A percentile compares a stretch with the other conserved stretches of the same genome.
phyloP scores from a whole-genome alignment of 2,113 vertebrate species.

The Hydrolagus affinis region DNA sequence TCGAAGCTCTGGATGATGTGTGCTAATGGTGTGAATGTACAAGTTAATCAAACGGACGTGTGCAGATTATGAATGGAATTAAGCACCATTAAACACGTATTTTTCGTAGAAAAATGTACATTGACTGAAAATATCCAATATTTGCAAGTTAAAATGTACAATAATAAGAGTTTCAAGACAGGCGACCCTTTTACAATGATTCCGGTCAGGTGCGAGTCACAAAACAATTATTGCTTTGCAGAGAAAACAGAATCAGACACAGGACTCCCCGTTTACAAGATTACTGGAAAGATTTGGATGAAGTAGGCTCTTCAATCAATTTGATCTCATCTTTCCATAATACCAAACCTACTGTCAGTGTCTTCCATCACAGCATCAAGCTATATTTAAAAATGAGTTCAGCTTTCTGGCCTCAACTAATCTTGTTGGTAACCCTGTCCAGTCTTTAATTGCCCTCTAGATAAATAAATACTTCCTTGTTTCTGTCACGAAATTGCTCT shows the following conservation, averaged over 20 bases:
- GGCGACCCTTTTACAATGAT: slow-evolving; percentile 18
- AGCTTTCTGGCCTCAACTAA: no score
- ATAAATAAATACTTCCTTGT: no score
- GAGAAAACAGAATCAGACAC: slow-evolving; percentile 30
- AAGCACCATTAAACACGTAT: not conserved
- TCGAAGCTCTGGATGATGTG: not conserved
- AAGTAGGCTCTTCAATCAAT: no score
- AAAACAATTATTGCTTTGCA: slow-evolving; percentile 20
- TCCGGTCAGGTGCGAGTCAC: slow-evolving; percentile 15
- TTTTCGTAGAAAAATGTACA: slow-evolving; percentile 3
- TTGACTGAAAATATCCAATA: not conserved
- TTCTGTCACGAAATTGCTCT: no score
- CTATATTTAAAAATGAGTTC: no score
- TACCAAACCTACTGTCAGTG: no score
- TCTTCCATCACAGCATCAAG: no score
- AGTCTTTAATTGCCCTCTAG: no score
- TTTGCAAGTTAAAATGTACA: slow-evolving; percentile 22
- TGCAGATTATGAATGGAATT: slow-evolving; percentile 8
- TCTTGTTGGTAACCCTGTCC: no score
- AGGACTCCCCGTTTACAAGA: slow-evolving; percentile 2
- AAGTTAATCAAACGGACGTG: not conserved
- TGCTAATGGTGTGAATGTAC: not conserved
- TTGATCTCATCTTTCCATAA: no score
- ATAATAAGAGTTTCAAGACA: slow-evolving; percentile 18
- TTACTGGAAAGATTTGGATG: no score